Conservation (phyloP, 1,140 invertebrate genomes). For the Hyposmocoma kahamanoa region DNA sequence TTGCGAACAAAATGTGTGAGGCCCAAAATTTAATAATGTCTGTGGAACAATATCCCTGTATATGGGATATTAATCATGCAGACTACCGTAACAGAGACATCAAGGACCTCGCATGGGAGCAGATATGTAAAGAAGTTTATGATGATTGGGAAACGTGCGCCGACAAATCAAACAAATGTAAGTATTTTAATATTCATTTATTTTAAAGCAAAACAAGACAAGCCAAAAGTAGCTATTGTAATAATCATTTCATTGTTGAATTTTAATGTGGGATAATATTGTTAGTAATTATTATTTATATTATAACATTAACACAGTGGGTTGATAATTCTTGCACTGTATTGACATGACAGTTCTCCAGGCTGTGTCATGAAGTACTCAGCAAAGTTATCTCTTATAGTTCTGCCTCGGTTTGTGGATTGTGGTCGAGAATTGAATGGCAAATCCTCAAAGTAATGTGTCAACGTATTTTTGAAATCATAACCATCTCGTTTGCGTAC, state of each 20-base stretch:
- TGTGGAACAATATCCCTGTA: too few species aligned
- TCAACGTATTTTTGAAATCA: slow-evolving; percentile 9
- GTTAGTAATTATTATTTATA: too few species aligned
- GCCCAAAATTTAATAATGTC: slow-evolving; percentile 16
- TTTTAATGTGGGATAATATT: too few species aligned
- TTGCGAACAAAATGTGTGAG: slow-evolving; percentile 7
- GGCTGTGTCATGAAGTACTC: slow-evolving; percentile 4
- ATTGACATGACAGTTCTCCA: slow-evolving; percentile 7
- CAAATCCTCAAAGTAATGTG: background rate
- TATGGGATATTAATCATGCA: too few species aligned
- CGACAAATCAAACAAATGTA: slow-evolving; percentile 20
- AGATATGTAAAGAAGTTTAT: slow-evolving; percentile 15
- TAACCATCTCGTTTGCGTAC: slow-evolving; percentile 11
- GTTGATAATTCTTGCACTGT: slow-evolving; percentile 8
- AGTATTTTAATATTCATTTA: slow-evolving; percentile 17
- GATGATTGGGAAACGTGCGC: slow-evolving; percentile 15
- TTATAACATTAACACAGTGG: slow-evolving; percentile 17
- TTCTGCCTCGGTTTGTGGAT: background rate
- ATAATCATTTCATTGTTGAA: too few species aligned
- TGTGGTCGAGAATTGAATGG: background rate
- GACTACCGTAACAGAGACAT: too few species aligned
- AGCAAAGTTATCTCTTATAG: slow-evolving; percentile 3
- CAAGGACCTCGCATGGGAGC: slow-evolving; percentile 20
- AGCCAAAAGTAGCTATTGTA: too few species aligned
- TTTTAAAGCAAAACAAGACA: slow-evolving; percentile 16